A percentile compares a stretch with the other conserved stretches of the same genome.
phyloP scores from a whole-genome alignment of 2,113 vertebrate genomes.

The Hippolais icterina region DNA sequence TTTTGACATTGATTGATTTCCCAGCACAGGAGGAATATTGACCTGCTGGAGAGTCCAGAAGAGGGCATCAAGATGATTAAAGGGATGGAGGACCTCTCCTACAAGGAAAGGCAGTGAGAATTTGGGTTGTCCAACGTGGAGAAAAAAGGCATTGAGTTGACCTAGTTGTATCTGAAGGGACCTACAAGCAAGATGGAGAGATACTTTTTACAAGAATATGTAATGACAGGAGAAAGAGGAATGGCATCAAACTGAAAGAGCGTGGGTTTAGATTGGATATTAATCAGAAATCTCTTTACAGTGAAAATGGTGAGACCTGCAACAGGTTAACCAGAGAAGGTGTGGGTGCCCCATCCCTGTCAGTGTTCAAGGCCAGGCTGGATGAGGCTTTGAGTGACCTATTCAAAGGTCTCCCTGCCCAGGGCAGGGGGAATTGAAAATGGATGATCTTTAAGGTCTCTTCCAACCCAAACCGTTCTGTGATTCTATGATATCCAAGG shows the following conservation, averaged over 20 bases:
- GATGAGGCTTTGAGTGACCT: neutral
- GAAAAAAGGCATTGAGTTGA: neutral
- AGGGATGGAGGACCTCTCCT: neutral
- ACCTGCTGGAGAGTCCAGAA: neutral
- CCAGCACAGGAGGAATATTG: neutral
- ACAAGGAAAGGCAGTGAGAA: neutral
- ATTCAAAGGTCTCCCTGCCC: neutral
- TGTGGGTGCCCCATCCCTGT: neutral
- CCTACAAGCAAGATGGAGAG: neutral
- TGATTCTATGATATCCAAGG: neutral
- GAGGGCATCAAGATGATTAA: neutral
- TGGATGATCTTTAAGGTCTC: neutral
- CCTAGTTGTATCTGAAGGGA: neutral
- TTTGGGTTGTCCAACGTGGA: neutral
- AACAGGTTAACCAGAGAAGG: neutral
- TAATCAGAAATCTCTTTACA: neutral
- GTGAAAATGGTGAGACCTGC: neutral
- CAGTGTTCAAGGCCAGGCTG: neutral
- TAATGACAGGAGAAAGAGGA: neutral
- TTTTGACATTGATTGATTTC: slow-evolving; percentile 10
- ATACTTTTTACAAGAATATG: neutral
- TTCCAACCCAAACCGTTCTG: neutral
- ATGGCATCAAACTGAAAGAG: neutral
- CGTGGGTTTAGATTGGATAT: neutral
- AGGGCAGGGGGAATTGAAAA: neutral